Base-by-base conservation (phyloP, 2,888 invertebrate species). In the Eupithecia vulgata region DNA sequence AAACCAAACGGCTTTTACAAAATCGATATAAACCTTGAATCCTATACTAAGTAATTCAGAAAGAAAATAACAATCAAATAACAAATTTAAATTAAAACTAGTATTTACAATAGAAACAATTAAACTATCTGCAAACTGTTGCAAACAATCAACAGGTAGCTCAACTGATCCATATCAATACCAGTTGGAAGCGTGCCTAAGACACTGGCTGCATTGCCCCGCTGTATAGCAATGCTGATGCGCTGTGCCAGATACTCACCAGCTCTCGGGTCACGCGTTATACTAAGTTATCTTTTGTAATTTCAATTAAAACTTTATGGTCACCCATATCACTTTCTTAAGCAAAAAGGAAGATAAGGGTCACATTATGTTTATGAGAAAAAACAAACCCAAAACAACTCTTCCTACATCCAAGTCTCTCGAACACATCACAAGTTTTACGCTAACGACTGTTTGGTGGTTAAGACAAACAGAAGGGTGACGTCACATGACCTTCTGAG, bases 401-500 rank as follows among this genome's bases (percentile, higher is more conserved):
- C 25, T 13, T 57, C 25, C 57, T 57, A 57, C 57, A 57, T 25
- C 57, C 21, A 68, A 68, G 64, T 65, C 65, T 57, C 57, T 48
- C n/a, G 48, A 68, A 66, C 40, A 66, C 37, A 35, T 35, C 35
- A 67, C 48, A 45, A 66, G 65, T 57, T 35, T 65, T n/a, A n/a
- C 45, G 61, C 65, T 74, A 66, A 66, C 71, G 74, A 71, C 66
- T 71, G 69, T 59, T 72, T 69, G 73, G 71, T 76, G 68, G 72
- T 75, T 68, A 57, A 76, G 62, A 74, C 73, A 72, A 73, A 70
- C 75, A 83, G 79, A 73, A 77, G 75, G 67, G 68, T 85, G 83
- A 88, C 85, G 87, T 86, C 83, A 88, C 52, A 7, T 79, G 85
- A 83, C 90, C 90, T 90, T 90, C 87, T 85, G 75, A 71, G 76